Conservation (phyloP, 2,888 invertebrate genomes). For the Lycocerus yunnanus region DNA sequence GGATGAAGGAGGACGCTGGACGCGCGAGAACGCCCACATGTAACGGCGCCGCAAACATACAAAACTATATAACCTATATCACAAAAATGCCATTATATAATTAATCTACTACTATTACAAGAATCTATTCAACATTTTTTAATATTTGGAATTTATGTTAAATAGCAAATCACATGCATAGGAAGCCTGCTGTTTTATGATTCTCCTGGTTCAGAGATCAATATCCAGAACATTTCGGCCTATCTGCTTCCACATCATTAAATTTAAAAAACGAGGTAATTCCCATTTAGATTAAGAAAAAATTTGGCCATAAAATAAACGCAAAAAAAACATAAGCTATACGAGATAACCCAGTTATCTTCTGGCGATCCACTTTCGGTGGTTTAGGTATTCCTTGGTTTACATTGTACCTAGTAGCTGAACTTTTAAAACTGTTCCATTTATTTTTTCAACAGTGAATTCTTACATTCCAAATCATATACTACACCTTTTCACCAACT, state of each 20-base stretch:
- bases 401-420: neutral
- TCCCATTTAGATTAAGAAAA: neutral
- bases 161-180: neutral
- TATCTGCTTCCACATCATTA: neutral
- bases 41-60: constrained; percentile 36
- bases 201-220: neutral
- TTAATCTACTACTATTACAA: neutral
- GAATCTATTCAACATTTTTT: neutral
- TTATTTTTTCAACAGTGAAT: neutral
- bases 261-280: neutral
- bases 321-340: neutral
- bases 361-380: neutral
- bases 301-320: neutral
- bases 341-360: neutral
- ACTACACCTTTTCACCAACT: neutral
- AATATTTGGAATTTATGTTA: neutral
- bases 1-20: constrained; percentile 28
- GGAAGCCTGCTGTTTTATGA: neutral
- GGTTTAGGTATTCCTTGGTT: neutral
- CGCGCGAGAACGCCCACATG: constrained; percentile 35
- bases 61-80: constrained; percentile 31
- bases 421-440: neutral
- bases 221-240: neutral
- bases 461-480: too few relatives aligned
- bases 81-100: constrained; percentile 16